Evolutionary conservation across 2,888 invertebrate genomes (phyloP), one percentile per base, ranked within the genome.

Genomic region (Metalampra italica): DNA sequence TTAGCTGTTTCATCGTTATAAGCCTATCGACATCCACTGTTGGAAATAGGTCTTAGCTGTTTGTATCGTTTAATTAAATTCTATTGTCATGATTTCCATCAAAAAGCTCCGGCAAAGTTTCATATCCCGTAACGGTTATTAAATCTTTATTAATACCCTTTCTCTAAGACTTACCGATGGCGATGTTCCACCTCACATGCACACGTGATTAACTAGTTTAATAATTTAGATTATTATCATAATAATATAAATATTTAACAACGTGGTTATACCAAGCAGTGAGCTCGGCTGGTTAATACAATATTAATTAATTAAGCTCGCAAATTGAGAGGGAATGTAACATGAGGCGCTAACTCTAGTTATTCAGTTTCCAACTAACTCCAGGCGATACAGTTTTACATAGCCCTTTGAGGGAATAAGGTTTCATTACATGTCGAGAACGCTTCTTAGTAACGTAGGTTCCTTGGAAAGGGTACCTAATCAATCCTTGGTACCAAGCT

Each of bases 231-330:
- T 52, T 48, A 45, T 46, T 42, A 52, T 45, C 29, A 57, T 64
- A n/a, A n/a, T n/a, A n/a, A n/a, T n/a, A 62, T 78, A 72, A 76
- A 79, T 78, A 78, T 79, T 74, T 66, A 67, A 73, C 68, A 69
- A 68, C 66, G 68, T 75, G 74, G 73, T 73, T 69, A 75, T 66
- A 70, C 59, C 62, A 69, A 71, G 74, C 69, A 76, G 69, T 70
- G 72, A 69, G 75, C 71, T 68, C 55, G 64, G 66, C 74, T 68
- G 75, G 78, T 77, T 80, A 75, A 74, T 70, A 69, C 66, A 69
- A 72, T 78, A 76, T 80, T 81, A 80, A 80, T 80, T 79, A 78
- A 78, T 78, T 75, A 78, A 77, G 73, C 72, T 67, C 64, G 69
- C 70, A 72, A 59, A 61, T 57, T 56, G 60, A 57, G 58, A 53